phyloP scores from a whole-genome alignment of 2,888 invertebrate genomes.

The Drosophila setosimentum region DNA sequence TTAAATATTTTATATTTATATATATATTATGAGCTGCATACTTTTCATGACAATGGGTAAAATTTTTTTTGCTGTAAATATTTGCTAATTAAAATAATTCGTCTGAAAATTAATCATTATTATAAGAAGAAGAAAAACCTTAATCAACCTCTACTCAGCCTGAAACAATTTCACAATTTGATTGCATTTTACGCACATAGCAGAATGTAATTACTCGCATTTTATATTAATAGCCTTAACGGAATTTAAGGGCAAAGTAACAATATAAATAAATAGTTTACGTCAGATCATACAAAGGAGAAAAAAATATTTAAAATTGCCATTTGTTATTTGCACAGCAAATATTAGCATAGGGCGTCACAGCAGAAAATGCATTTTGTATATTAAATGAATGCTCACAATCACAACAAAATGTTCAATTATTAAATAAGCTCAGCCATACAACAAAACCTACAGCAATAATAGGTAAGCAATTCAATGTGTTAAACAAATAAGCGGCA shows the following conservation, averaged over 20 bases:
- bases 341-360: constrained; percentile 22
- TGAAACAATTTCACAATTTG: background rate
- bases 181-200: background rate
- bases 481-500: constrained; percentile 35
- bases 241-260: background rate
- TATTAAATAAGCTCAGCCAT: constrained; percentile 46
- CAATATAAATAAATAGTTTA: background rate
- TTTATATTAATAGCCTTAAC: constrained; percentile 13
- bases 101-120: background rate
- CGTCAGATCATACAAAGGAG: background rate
- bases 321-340: constrained; percentile 6
- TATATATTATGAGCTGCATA: background rate
- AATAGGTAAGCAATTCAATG: constrained; percentile 36
- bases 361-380: background rate
- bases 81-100: background rate
- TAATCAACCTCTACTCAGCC: background rate
- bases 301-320: background rate
- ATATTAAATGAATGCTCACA: background rate
- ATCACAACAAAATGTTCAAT: constrained; percentile 20
- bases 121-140: background rate
- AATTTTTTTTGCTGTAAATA: background rate
- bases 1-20: too few species aligned
- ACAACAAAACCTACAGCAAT: constrained; percentile 13
- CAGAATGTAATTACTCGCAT: too few species aligned
- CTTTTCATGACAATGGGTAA: background rate